A percentile compares a stretch with the other conserved stretches of the same genome.
phyloP scores from a whole-genome alignment of 2,797 vertebrate genomes.

The Esox lucius region DNA sequence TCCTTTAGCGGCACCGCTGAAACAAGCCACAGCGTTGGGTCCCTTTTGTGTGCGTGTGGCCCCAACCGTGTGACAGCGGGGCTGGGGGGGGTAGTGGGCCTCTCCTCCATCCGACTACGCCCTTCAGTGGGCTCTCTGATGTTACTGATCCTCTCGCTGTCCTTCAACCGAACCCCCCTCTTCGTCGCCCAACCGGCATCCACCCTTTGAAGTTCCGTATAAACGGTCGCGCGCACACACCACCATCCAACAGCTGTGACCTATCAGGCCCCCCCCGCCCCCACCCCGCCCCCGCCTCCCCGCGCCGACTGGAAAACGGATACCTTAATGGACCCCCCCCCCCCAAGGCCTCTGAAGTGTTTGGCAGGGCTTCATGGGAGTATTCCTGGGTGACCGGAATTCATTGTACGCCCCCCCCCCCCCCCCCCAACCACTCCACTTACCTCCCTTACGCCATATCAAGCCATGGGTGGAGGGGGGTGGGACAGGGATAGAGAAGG shows the following conservation, averaged over 20 bases:
- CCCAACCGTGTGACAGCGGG: neutral
- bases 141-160: neutral
- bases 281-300: neutral
- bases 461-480: constrained; percentile 5
- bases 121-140: neutral
- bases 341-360: constrained; percentile 27
- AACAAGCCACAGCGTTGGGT: neutral
- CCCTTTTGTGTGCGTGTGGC: neutral
- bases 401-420: neutral
- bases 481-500: neutral
- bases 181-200: neutral
- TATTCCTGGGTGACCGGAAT: constrained; percentile 42
- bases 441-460: constrained; percentile 19
- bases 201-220: constrained; percentile 42
- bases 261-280: constrained; percentile 32
- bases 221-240: constrained; percentile 23
- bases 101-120: neutral
- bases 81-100: neutral
- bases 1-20: neutral
- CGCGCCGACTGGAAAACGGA: constrained; percentile 43
- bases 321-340: constrained; percentile 56
- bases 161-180: neutral
- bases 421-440: constrained; percentile 16
- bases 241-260: constrained; percentile 52
- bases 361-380: constrained; percentile 1